These are phyloP conservation scores for Ecliptopera silaceata DNA, from an alignment of 2,888 invertebrate species.

Conservation along the genomic window DNA sequence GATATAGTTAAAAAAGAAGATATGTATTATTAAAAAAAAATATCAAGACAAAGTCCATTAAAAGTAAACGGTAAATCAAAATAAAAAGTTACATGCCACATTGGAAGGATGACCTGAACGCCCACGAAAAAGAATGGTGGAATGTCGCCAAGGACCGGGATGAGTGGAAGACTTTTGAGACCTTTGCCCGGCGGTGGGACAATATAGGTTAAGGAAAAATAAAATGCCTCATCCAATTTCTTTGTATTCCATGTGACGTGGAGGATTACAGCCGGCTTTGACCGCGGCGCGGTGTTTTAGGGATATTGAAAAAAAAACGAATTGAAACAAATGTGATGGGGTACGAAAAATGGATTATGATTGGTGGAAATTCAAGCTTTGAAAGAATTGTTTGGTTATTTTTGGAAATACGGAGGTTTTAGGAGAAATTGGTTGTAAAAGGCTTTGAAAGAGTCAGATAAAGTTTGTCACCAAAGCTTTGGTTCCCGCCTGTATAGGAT, in stretches of 20 bases:
- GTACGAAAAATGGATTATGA: constrained; percentile 29
- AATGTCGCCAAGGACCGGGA: no score
- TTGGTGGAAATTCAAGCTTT: constrained; percentile 18
- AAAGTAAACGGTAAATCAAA: no score
- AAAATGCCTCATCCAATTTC: constrained; percentile 19
- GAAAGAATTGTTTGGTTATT: constrained; percentile 4
- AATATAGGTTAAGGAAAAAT: no score
- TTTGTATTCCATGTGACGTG: constrained; percentile 12
- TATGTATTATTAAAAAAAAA: no score
- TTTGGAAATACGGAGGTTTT: background rate
- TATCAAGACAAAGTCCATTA: no score
- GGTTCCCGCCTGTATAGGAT: no score
- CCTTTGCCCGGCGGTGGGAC: no score
- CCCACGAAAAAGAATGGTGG: no score
- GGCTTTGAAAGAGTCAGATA: background rate
- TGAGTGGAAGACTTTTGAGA: no score
- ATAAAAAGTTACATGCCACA: no score
- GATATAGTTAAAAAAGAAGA: no score
- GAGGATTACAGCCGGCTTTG: constrained; percentile 45
- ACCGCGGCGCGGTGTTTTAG: constrained; percentile 43
- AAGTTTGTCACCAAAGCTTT: background rate
- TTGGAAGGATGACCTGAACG: no score
- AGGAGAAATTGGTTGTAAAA: background rate
- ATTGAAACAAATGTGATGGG: constrained; percentile 29
- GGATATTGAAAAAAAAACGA: constrained; percentile 41